A percentile compares a stretch with the other conserved stretches of the same genome.
phyloP scores from a whole-genome alignment of 2,113 vertebrate genomes.

The Arvicanthis niloticus region DNA sequence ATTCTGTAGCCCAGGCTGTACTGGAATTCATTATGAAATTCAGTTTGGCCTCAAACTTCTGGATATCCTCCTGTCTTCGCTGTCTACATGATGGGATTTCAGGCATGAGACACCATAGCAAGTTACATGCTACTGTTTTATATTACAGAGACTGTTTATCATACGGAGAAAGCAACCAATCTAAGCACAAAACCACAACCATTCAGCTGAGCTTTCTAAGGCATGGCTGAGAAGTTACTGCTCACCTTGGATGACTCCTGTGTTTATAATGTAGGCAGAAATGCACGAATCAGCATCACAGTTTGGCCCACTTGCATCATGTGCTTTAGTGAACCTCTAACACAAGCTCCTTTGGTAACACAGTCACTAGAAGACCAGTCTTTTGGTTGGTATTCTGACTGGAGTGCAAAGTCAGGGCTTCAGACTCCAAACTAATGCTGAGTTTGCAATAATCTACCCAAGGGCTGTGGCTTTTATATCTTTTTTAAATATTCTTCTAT shows the following conservation, averaged over 20 bases:
- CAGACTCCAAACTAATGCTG: neutral
- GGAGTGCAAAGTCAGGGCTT: conserved; percentile 41
- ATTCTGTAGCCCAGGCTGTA: neutral
- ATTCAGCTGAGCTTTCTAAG: neutral
- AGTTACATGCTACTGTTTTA: neutral
- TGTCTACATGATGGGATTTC: neutral
- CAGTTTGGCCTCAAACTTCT: neutral
- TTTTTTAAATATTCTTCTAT: neutral
- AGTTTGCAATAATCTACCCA: neutral
- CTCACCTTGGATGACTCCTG: neutral
- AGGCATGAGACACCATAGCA: neutral
- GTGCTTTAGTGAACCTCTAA: conserved; percentile 34
- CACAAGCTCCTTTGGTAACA: neutral
- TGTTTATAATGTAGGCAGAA: neutral
- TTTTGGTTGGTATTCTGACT: conserved; percentile 10
- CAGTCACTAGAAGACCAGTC: neutral
- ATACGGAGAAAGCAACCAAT: neutral
- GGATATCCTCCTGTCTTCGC: neutral
- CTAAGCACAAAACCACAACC: neutral
- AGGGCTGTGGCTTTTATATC: neutral
- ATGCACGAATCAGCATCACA: neutral
- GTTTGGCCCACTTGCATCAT: conserved; percentile 16
- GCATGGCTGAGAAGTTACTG: neutral
- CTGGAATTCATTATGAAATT: neutral
- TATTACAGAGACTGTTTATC: neutral